Conservation (phyloP, 2,888 invertebrate species). For the Temnothorax ravouxi region DNA sequence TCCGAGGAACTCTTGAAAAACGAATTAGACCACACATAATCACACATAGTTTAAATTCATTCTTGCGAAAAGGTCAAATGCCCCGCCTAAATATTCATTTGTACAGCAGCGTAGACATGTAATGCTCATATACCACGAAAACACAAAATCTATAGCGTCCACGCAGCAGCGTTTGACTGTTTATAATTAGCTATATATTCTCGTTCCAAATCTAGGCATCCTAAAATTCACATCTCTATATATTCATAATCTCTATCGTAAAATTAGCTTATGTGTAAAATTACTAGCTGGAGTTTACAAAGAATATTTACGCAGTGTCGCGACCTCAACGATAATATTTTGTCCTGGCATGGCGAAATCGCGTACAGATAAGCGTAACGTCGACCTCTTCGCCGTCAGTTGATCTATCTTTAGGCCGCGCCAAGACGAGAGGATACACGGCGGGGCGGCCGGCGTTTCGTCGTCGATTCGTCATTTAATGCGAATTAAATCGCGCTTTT, state of each 20-base stretch:
- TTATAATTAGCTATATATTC: constrained; percentile 9
- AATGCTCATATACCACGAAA: background rate
- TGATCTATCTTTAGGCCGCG: constrained; percentile 31
- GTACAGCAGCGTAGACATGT: background rate
- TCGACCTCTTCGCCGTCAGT: background rate
- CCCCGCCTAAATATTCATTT: background rate
- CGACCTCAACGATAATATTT: constrained; percentile 6
- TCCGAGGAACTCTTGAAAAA: background rate
- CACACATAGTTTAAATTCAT: background rate
- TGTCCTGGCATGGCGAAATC: constrained; percentile 8
- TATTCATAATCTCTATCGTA: background rate
- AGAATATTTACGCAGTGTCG: constrained; percentile 2
- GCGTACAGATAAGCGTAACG: constrained; percentile 27
- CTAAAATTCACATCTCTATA: background rate
- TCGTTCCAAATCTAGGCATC: background rate
- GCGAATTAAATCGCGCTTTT: constrained; percentile 51
- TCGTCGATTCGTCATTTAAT: constrained; percentile 61
- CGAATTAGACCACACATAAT: background rate
- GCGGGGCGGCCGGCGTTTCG: constrained; percentile 2
- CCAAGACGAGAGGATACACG: background rate
- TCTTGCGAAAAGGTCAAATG: background rate
- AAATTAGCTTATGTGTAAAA: background rate
- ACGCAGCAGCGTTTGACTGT: background rate
- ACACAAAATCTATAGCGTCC: background rate
- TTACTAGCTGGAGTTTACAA: background rate